Percentiles rank a stretch among this genome's conserved stretches.
Evolutionary conservation across 2,888 invertebrate species (phyloP).

Genomic region (Ceriagrion tenellum): DNA sequence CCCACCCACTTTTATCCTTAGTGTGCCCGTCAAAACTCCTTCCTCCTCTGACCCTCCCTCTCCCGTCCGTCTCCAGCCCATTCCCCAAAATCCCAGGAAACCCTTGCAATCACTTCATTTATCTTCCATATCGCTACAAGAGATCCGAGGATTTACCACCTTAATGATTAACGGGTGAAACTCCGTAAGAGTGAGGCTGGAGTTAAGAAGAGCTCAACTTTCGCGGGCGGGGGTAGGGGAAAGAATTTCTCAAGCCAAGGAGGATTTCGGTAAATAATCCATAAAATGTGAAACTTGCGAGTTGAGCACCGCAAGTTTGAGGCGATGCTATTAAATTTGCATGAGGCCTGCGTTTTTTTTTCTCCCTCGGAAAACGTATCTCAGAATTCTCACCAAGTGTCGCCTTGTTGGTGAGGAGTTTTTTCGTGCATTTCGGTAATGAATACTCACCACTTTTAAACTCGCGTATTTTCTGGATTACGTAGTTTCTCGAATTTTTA

Average conservation of each 20-base stretch:
- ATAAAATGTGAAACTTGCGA: slow-evolving; percentile 8
- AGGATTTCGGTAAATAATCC: slow-evolving; percentile 8
- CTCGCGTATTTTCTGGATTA: neutral
- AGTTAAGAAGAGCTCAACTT: neutral
- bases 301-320: neutral
- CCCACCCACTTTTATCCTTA: neutral
- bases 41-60: neutral
- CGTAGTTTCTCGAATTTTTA: too few species aligned
- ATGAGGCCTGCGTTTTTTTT: neutral
- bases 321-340: neutral
- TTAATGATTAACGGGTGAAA: slow-evolving; percentile 37
- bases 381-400: neutral
- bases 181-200: slow-evolving; percentile 3
- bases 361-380: neutral
- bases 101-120: slow-evolving; percentile 44
- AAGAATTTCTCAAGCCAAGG: neutral
- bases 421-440: neutral
- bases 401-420: neutral
- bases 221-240: too few species aligned
- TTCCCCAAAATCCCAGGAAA: neutral
- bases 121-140: slow-evolving; percentile 42
- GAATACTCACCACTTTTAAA: neutral
- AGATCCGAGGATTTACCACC: slow-evolving; percentile 15
- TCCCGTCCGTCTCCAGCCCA: neutral
- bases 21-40: neutral